These are phyloP conservation scores for Melanotaenia trifasciata DNA, from an alignment of 2,797 vertebrate species.

Conservation along the genomic window DNA sequence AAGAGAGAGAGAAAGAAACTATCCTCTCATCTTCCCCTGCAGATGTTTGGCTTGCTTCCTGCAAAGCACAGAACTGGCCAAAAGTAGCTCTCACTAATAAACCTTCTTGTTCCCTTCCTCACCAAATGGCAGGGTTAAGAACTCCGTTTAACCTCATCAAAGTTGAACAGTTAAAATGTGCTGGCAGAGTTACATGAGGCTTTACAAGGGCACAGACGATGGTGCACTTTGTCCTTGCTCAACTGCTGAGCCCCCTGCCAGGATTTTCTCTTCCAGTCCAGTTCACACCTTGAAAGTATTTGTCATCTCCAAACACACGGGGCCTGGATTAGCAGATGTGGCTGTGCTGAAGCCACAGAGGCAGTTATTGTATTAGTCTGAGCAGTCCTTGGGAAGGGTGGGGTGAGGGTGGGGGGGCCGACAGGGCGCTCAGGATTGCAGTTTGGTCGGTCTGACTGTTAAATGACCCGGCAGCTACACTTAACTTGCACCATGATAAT, in stretches of 20 bases:
- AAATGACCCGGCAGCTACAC: slow-evolving; percentile 48
- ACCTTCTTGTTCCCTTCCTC: slow-evolving; percentile 30
- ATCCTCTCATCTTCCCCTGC: slow-evolving; percentile 64
- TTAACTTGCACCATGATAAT: slow-evolving; percentile 11
- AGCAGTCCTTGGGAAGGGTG: slow-evolving; percentile 41
- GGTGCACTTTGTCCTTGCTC: slow-evolving; percentile 70
- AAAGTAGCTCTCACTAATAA: slow-evolving; percentile 35
- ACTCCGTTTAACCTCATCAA: slow-evolving; percentile 64
- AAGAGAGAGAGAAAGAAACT: slow-evolving; percentile 51
- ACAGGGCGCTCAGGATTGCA: slow-evolving; percentile 64
- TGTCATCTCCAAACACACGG: slow-evolving; percentile 81
- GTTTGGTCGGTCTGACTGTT: slow-evolving; percentile 57
- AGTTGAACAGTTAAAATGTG: slow-evolving; percentile 57
- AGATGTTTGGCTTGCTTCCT: slow-evolving; percentile 68
- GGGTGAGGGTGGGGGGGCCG: slow-evolving; percentile 38
- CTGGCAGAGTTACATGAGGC: slow-evolving; percentile 52
- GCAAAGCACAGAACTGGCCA: slow-evolving; percentile 24
- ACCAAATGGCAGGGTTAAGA: slow-evolving; percentile 53
- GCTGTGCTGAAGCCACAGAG: slow-evolving; percentile 69
- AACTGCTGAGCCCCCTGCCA: slow-evolving; percentile 68
- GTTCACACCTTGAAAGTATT: slow-evolving; percentile 85
- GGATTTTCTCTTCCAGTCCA: slow-evolving; percentile 81
- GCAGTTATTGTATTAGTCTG: slow-evolving; percentile 75
- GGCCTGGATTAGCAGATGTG: slow-evolving; percentile 79
- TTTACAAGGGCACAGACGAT: slow-evolving; percentile 60